Evolutionary conservation across 30 jellyfish, hydroid and myxozoan genomes (phyloP).

Genomic region (Chrysaora quinquecirrha): DNA sequence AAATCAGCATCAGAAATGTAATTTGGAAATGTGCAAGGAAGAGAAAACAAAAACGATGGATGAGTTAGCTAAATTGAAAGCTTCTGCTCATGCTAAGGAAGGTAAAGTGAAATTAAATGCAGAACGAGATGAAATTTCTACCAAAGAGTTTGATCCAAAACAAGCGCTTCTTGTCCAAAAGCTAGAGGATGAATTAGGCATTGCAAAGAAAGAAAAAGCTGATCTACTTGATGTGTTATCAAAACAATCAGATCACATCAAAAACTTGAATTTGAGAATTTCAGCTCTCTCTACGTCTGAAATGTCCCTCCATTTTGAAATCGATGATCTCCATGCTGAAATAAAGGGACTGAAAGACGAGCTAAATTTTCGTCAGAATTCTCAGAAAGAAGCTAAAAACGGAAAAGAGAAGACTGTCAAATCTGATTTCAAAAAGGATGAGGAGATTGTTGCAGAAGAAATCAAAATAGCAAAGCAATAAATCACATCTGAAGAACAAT

Average conservation of each 20-base stretch:
- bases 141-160: not conserved
- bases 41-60: conserved; percentile 13
- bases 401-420: too few relatives aligned
- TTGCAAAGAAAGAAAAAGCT: conserved; percentile 20
- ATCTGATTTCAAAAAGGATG: too few relatives aligned
- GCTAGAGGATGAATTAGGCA: not conserved
- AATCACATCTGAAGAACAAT: too few relatives aligned
- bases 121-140: too few relatives aligned
- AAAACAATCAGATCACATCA: conserved; percentile 22
- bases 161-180: not conserved
- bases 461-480: too few relatives aligned
- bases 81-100: not conserved
- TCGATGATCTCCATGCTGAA: conserved; percentile 51
- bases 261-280: conserved; percentile 16
- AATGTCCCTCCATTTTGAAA: conserved; percentile 42
- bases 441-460: too few relatives aligned
- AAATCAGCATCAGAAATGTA: conserved; percentile 50
- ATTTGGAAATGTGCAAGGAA: conserved; percentile 22
- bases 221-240: conserved; percentile 15
- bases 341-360: conserved; percentile 4
- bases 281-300: conserved; percentile 36
- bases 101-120: not conserved
- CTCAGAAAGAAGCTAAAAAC: too few relatives aligned
- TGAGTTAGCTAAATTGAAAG: conserved; percentile 10
- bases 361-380: not conserved